Evolutionary conservation across 2,797 vertebrate genomes (phyloP).

Genomic region (Myotis findleyi): DNA sequence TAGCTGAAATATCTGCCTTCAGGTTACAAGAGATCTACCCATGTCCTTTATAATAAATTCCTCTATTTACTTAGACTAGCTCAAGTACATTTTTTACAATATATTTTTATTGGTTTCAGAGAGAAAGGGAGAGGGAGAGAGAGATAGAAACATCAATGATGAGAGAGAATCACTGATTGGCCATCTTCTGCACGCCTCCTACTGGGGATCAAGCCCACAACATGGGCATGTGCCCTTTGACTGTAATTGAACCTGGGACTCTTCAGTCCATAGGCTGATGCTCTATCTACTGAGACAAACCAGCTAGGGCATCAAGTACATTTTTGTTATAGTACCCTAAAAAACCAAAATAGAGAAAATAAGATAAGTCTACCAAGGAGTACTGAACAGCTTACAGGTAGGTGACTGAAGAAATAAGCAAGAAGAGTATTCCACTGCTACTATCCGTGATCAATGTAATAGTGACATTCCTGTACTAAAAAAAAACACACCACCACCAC

Average conservation of each 20-base stretch:
- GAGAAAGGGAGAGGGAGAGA: too few relatives aligned
- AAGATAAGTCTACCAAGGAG: background rate
- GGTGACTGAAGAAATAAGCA: background rate
- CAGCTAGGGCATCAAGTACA: background rate
- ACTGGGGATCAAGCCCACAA: too few relatives aligned
- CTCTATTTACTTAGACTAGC: background rate
- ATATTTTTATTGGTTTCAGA: too few relatives aligned
- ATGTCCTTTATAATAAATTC: background rate
- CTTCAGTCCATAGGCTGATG: too few relatives aligned
- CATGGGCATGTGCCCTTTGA: too few relatives aligned
- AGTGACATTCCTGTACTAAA: background rate
- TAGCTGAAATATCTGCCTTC: background rate
- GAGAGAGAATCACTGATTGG: too few relatives aligned
- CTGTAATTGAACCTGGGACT: too few relatives aligned
- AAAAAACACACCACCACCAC: background rate
- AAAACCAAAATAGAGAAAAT: conserved; percentile 9
- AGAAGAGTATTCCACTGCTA: background rate
- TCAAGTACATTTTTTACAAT: background rate
- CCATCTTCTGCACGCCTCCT: too few relatives aligned
- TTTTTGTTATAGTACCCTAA: background rate
- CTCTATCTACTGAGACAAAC: too few relatives aligned
- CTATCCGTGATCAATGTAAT: background rate
- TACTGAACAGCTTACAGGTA: background rate
- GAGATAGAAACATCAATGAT: too few relatives aligned
- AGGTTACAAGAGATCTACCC: background rate